Conservation (phyloP, 2,888 invertebrate species). For the Priocnemis perturbator region DNA sequence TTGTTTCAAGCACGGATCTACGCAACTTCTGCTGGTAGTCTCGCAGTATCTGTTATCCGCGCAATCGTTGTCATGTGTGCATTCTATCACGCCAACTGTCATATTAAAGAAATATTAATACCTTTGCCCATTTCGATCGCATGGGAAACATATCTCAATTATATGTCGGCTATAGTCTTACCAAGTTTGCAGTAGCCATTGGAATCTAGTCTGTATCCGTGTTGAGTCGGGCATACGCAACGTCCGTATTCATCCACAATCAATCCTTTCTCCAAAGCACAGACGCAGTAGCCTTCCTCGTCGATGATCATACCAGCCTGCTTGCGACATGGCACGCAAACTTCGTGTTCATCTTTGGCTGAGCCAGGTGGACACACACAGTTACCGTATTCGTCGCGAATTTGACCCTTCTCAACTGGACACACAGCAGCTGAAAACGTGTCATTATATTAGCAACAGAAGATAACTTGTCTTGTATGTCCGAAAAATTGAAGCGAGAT, state of each 20-base stretch:
- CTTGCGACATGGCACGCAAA: conserved; percentile 84
- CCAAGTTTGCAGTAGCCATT: conserved; percentile 80
- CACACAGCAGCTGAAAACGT: conserved; percentile 78
- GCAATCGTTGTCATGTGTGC: conserved; percentile 85
- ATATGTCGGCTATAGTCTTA: conserved; percentile 54
- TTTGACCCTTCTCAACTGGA: conserved; percentile 82
- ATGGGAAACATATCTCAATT: not conserved
- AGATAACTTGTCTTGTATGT: not conserved
- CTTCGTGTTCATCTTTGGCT: conserved; percentile 85
- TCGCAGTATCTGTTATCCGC: conserved; percentile 87
- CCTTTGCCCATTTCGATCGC: not conserved
- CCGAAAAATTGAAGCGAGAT: not conserved
- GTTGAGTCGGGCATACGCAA: conserved; percentile 85
- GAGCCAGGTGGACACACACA: conserved; percentile 87
- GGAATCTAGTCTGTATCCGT: conserved; percentile 81
- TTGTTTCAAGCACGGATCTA: conserved; percentile 86
- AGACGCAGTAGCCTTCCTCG: conserved; percentile 87
- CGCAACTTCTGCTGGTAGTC: conserved; percentile 82
- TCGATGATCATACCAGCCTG: conserved; percentile 86
- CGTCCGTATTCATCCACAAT: conserved; percentile 85
- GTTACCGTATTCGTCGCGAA: conserved; percentile 80
- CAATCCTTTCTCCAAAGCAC: conserved; percentile 87
- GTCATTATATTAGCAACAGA: not conserved
- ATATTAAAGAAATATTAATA: conserved; percentile 15
- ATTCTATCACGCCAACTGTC: conserved; percentile 76